These are phyloP conservation scores for Archivesica marissinica DNA, from an alignment of 1,140 invertebrate genomes.

Conservation along the genomic window DNA sequence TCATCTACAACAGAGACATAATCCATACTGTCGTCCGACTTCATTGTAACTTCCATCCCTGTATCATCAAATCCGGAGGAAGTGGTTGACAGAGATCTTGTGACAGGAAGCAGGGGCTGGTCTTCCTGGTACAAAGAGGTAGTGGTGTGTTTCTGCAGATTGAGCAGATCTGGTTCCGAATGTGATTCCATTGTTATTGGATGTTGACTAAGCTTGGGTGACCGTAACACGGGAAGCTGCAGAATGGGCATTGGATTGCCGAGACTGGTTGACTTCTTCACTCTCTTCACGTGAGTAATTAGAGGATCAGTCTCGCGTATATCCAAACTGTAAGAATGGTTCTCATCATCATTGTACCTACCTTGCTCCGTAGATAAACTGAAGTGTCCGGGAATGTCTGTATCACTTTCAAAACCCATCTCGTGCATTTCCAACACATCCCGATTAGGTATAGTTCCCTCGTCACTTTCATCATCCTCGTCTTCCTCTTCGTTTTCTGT, in stretches of 20 bases:
- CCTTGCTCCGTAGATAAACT: not conserved
- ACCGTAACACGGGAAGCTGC: not conserved
- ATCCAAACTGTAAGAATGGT: not conserved
- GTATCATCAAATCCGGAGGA: constrained; percentile 14
- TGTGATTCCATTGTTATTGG: not conserved
- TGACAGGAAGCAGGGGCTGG: not conserved
- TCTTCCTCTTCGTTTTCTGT: constrained; percentile 70
- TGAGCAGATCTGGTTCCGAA: constrained; percentile 7
- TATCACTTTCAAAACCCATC: not conserved
- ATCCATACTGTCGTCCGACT: constrained; percentile 3
- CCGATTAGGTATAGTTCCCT: constrained; percentile 8
- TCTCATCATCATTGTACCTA: not conserved
- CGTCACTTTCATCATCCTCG: constrained; percentile 57
- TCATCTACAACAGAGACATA: constrained; percentile 22
- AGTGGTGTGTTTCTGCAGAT: not conserved
- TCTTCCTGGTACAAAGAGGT: not conserved
- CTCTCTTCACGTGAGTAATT: not conserved
- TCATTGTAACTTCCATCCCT: not conserved
- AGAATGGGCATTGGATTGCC: not conserved
- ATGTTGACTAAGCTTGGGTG: not conserved
- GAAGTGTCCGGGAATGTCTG: not conserved
- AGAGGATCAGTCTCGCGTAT: not conserved
- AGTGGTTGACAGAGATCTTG: not conserved
- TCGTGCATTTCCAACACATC: constrained; percentile 3
- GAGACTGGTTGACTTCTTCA: not conserved